Evolutionary conservation across 2,113 vertebrate genomes (phyloP).

Genomic region (Stictonetta naevosa): DNA sequence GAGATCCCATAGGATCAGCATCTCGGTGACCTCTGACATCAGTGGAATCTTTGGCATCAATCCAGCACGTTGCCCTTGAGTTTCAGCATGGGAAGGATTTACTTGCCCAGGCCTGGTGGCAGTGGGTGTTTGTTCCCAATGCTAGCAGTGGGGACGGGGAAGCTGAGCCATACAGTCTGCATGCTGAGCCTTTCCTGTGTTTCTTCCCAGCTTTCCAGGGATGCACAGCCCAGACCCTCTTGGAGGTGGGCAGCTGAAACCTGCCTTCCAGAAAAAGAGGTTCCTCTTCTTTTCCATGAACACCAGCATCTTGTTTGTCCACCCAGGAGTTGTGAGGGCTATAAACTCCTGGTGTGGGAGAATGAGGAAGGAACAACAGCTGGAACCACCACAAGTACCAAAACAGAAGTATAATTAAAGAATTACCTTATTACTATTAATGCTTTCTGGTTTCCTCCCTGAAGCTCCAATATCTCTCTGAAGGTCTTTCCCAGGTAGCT

Average conservation of each 20-base stretch:
- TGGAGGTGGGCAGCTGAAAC: background rate
- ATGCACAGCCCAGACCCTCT: background rate
- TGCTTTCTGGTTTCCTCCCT: background rate
- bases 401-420: background rate
- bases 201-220: background rate
- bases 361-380: background rate
- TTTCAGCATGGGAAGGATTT: background rate
- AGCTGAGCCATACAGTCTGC: background rate
- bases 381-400: background rate
- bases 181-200: background rate
- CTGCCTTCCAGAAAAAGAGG: background rate
- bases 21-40: background rate
- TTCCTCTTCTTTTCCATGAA: background rate
- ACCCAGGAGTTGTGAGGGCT: background rate
- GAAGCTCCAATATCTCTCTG: background rate
- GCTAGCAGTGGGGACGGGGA: background rate
- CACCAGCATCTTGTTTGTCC: background rate
- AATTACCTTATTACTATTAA: background rate
- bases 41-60: background rate
- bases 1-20: background rate
- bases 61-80: background rate
- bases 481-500: background rate
- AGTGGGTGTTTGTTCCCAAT: background rate
- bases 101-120: background rate
- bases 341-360: rapidly evolving